These are phyloP conservation scores for Orthosia gracilis DNA, from an alignment of 2,888 invertebrate genomes.

Conservation along the genomic window DNA sequence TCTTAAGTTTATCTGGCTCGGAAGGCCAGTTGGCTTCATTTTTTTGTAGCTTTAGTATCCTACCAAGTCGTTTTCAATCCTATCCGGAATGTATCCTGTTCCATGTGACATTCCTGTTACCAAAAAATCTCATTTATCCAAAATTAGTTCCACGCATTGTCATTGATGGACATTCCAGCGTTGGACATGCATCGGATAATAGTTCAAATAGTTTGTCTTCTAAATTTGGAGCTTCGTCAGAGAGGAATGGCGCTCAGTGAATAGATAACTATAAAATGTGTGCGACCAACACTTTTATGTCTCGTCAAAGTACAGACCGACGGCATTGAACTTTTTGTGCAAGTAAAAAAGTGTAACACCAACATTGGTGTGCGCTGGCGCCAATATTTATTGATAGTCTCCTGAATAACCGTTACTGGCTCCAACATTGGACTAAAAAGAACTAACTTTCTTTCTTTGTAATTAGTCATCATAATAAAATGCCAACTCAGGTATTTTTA, in stretches of 20 bases:
- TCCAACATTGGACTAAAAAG: slow-evolving; percentile 28
- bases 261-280: slow-evolving; percentile 35
- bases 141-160: slow-evolving; percentile 56
- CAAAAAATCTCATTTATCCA: slow-evolving; percentile 37
- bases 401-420: slow-evolving; percentile 16
- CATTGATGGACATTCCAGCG: slow-evolving; percentile 26
- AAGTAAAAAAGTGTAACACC: slow-evolving; percentile 25
- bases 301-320: slow-evolving; percentile 16
- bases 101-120: slow-evolving; percentile 17
- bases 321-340: slow-evolving; percentile 4
- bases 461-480: slow-evolving; percentile 61
- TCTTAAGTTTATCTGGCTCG: not conserved
- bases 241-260: slow-evolving; percentile 16
- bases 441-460: slow-evolving; percentile 49
- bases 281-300: slow-evolving; percentile 20
- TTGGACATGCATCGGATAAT: slow-evolving; percentile 10
- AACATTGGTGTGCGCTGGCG: slow-evolving; percentile 36
- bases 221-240: slow-evolving; percentile 25
- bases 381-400: slow-evolving; percentile 36
- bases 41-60: not conserved
- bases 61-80: slow-evolving; percentile 4
- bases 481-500: slow-evolving; percentile 52
- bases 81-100: not conserved
- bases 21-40: not conserved
- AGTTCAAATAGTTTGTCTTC: slow-evolving; percentile 18